A percentile compares a stretch with the other conserved stretches of the same genome.
Evolutionary conservation across 1,140 invertebrate species (phyloP).

Genomic region (Schlechtendalia chinensis): DNA sequence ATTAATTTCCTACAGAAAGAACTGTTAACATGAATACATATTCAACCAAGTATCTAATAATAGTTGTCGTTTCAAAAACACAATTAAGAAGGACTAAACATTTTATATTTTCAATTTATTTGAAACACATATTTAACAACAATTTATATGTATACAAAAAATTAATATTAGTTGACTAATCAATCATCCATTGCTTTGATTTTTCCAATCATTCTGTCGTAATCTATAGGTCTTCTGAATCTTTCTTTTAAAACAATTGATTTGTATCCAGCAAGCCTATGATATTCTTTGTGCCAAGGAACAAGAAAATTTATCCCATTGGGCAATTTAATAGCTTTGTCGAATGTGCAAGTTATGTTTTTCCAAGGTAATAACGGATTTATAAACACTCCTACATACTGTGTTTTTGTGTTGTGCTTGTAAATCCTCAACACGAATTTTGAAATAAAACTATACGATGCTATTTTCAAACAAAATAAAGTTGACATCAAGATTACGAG

Average conservation of each 20-base stretch:
- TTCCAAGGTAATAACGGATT: constrained; percentile 42
- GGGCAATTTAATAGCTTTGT: constrained; percentile 19
- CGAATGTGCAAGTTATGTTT: background rate
- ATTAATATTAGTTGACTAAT: background rate
- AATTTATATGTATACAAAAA: background rate
- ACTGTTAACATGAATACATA: no score
- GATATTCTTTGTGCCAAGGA: constrained; percentile 41
- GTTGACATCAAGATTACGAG: background rate
- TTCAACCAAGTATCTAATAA: no score
- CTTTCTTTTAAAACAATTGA: constrained; percentile 33
- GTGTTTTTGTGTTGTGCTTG: background rate
- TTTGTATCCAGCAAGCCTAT: constrained; percentile 27
- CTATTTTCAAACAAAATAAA: constrained; percentile 20
- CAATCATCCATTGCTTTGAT: background rate
- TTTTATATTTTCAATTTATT: background rate
- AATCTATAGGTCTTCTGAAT: constrained; percentile 43
- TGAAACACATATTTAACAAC: background rate
- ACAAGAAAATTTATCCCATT: background rate
- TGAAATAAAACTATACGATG: constrained; percentile 33
- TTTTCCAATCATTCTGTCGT: constrained; percentile 30
- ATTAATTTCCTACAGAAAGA: no score
- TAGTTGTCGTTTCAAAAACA: no score
- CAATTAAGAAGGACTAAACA: background rate
- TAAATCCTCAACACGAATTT: constrained; percentile 41
- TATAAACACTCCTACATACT: constrained; percentile 20